Evolutionary conservation across 2,113 vertebrate genomes (phyloP).

Genomic region (Sciurus niger): DNA sequence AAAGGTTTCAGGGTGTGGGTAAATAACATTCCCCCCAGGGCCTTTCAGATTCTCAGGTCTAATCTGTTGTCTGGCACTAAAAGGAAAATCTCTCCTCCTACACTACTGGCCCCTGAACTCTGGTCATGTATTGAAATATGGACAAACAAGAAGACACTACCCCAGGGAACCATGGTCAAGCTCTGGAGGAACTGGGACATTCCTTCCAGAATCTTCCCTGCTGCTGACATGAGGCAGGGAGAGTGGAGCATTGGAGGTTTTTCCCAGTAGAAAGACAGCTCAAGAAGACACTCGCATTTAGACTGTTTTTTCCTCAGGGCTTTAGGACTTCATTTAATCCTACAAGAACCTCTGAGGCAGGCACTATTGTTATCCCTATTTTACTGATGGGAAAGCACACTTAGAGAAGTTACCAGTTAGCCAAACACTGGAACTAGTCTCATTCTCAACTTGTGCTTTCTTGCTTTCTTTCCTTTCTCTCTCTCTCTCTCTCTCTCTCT

Average conservation of each 20-base stretch:
- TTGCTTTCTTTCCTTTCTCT: too few relatives aligned
- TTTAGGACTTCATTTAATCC: background rate
- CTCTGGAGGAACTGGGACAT: background rate
- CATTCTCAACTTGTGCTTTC: background rate
- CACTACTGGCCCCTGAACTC: background rate
- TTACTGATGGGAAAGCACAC: constrained; percentile 57
- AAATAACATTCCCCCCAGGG: background rate
- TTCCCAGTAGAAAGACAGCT: background rate
- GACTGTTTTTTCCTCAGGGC: background rate
- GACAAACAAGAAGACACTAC: background rate
- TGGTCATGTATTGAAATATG: background rate
- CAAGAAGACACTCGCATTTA: background rate
- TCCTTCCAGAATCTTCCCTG: background rate
- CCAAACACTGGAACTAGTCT: background rate
- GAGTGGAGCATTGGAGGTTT: background rate
- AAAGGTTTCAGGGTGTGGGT: background rate
- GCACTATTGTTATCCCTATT: background rate
- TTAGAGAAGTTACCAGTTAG: background rate
- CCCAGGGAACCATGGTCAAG: background rate
- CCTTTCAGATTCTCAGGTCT: background rate
- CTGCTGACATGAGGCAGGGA: background rate
- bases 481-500: too few relatives aligned
- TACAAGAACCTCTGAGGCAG: background rate
- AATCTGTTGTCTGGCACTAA: background rate
- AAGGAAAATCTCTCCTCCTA: background rate